Conservation (phyloP, 2,797 vertebrate genomes). For the Enteromius argenteus region DNA sequence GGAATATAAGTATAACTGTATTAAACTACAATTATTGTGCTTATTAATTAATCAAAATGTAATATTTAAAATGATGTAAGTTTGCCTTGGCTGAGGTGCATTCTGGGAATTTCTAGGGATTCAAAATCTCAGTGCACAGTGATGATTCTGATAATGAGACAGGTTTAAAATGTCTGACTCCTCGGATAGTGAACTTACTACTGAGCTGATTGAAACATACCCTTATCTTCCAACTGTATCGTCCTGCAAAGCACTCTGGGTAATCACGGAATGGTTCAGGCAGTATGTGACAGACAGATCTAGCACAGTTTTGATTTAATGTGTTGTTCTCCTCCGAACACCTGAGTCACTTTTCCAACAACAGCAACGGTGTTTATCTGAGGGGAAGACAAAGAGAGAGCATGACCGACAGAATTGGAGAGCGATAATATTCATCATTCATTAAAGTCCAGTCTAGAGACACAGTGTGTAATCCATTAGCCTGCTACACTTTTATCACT, state of each 20-base stretch:
- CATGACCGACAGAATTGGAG: background rate
- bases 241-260: conserved; percentile 21
- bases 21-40: background rate
- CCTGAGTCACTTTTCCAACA: background rate
- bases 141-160: background rate
- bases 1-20: background rate
- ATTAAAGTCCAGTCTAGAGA: conserved; percentile 35
- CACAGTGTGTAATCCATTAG: conserved; percentile 29
- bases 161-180: background rate
- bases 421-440: conserved; percentile 31
- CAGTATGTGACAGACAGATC: conserved; percentile 7
- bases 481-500: conserved; percentile 3
- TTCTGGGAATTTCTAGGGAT: background rate
- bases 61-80: too few species aligned
- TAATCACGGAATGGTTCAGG: background rate
- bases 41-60: background rate
- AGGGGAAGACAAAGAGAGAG: background rate
- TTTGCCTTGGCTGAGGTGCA: background rate
- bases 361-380: background rate
- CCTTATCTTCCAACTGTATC: background rate
- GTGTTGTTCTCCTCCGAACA: background rate
- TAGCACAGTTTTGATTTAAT: conserved; percentile 1
- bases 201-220: conserved; percentile 1
- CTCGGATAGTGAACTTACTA: background rate
- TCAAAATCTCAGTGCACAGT: background rate